phyloP scores from a whole-genome alignment of 2,888 invertebrate genomes.

The Plebejus anna region DNA sequence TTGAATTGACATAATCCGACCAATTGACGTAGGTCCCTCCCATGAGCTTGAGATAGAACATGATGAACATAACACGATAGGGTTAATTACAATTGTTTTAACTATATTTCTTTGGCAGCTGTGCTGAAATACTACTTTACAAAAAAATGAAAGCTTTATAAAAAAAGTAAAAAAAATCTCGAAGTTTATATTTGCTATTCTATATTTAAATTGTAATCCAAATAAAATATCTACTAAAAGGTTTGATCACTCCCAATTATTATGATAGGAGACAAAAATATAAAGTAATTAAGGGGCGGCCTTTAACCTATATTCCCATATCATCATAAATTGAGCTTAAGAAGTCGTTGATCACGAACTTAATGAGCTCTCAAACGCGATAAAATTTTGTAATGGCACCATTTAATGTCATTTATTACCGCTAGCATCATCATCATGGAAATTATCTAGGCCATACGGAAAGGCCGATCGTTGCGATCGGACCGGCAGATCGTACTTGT shows the following conservation, averaged over 20 bases:
- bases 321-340: constrained; percentile 14
- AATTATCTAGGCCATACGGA: too few relatives aligned
- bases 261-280: neutral
- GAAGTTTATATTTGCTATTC: neutral
- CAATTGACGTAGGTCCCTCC: too few relatives aligned
- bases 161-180: too few relatives aligned
- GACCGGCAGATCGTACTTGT: too few relatives aligned
- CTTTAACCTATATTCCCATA: constrained; percentile 2
- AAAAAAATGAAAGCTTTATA: too few relatives aligned
- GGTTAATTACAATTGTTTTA: too few relatives aligned
- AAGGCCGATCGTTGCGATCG: too few relatives aligned
- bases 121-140: too few relatives aligned
- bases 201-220: neutral
- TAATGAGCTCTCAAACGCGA: constrained; percentile 8
- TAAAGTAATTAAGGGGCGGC: neutral
- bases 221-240: neutral
- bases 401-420: neutral
- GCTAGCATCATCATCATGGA: neutral
- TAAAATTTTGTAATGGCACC: constrained; percentile 15
- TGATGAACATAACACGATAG: too few relatives aligned
- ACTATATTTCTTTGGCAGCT: too few relatives aligned
- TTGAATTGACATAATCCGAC: too few relatives aligned
- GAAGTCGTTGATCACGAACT: constrained; percentile 12
- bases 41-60: too few relatives aligned
- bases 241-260: neutral